Evolutionary conservation across 2,113 vertebrate species (phyloP), one percentile per base, ranked within the genome.

Genomic region (Pavo muticus): DNA sequence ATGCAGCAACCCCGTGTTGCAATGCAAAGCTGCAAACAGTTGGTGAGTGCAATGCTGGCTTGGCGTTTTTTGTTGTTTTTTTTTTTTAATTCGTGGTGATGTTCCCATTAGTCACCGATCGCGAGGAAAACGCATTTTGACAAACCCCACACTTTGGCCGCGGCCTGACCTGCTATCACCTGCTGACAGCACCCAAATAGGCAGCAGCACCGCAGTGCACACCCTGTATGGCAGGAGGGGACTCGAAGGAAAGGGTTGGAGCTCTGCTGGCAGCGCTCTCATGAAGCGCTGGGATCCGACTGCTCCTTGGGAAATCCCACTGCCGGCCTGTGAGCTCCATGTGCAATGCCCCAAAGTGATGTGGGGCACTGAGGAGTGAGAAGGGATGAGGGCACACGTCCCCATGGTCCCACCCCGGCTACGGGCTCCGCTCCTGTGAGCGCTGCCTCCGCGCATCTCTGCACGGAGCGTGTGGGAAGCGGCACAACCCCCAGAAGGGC

Each of bases 11-110:
- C 65, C 76, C 65, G 12, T 97, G 96, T 96, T 94, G 96, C 96
- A 97, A 97, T 21, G 94, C 88, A 91, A 95, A 94, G 91, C 92
- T 95, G 96, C 91, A 95, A 95, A 95, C 93, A 91, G 76, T 94
- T 95, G 96, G 95, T 91, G 95, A 88, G 83, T 88, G 76, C 27
- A 52, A 59, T 88, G 96, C 94, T 97, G 77, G 93, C 90, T 72
- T 95, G 91, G 93, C 95, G 77, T 44, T 74, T 95, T 54, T 23
- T 50, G 23, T 50, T 25, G 23, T 40, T 6, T 27, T 42, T 59
- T 74, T 60, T 14, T 40, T 85, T 87, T 47, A 91, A 91, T 93
- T 86, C 29, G 7, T 4, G 76, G 73, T 88, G 85, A 95, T 93
- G 91, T 84, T 95, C 88, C 87, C 88, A 91, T 97, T 96, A 95